Evolutionary conservation across 2,888 invertebrate species (phyloP).

Genomic region (Megalurothrips usitatus): DNA sequence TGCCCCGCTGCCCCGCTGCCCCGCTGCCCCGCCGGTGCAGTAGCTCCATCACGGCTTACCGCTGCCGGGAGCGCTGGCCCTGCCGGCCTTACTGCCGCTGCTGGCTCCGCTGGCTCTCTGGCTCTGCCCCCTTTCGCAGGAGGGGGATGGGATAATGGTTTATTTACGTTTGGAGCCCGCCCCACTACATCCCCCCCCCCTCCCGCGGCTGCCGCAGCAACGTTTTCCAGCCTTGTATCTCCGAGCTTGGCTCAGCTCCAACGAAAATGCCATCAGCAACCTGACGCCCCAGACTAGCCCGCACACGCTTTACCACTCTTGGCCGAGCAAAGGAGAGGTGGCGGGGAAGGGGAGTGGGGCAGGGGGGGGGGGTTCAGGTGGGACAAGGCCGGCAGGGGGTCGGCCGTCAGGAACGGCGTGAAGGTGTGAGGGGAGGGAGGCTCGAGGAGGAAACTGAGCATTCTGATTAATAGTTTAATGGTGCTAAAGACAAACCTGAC

Average conservation of each 20-base stretch:
- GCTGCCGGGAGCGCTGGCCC: too few species aligned
- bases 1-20: too few species aligned
- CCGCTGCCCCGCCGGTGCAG: background rate
- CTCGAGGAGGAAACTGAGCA: too few species aligned
- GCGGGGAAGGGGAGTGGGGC: too few species aligned
- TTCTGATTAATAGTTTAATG: too few species aligned
- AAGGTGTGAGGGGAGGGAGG: too few species aligned
- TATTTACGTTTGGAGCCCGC: background rate
- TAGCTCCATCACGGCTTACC: background rate
- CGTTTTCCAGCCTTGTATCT: too few species aligned
- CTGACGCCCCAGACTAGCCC: background rate
- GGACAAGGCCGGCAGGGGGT: background rate
- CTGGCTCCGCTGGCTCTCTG: background rate
- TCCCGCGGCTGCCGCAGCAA: background rate
- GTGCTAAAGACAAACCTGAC: too few species aligned
- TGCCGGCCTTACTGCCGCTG: background rate
- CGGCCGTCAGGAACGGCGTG: too few species aligned
- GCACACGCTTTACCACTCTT: background rate
- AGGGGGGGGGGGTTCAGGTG: background rate
- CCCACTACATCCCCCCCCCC: background rate
- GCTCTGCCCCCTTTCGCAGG: background rate
- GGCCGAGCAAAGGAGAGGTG: background rate
- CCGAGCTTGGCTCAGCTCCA: background rate
- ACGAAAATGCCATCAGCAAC: slow-evolving; percentile 1
- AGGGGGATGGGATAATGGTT: background rate